Evolutionary conservation across 2,888 invertebrate genomes (phyloP).

Genomic region (Sphaeridia pumilis): DNA sequence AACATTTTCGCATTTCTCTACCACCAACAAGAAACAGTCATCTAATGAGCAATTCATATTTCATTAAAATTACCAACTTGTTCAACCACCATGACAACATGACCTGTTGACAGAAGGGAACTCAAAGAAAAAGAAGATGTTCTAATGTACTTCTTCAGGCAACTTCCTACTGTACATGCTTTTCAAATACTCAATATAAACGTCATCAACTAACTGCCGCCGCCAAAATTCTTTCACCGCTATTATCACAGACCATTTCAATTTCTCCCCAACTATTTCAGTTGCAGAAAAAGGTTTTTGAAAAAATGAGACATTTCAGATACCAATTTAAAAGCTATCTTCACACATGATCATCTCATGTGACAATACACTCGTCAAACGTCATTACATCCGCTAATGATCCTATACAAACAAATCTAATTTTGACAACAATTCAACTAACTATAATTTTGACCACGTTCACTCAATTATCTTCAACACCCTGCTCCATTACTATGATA

Average conservation of each 20-base stretch:
- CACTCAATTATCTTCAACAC: too few relatives aligned
- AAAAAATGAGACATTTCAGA: too few relatives aligned
- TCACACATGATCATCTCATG: too few relatives aligned
- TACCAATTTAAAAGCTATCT: too few relatives aligned
- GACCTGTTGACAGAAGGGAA: slow-evolving; percentile 7
- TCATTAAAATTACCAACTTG: slow-evolving; percentile 25
- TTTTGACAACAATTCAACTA: too few relatives aligned
- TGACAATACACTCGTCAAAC: too few relatives aligned
- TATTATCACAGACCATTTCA: not conserved
- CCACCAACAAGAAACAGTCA: not conserved
- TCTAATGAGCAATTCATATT: slow-evolving; percentile 28
- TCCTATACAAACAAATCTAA: too few relatives aligned
- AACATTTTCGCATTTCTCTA: not conserved
- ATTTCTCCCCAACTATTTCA: too few relatives aligned
- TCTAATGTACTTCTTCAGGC: not conserved
- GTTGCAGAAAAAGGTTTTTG: too few relatives aligned
- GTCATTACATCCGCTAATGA: too few relatives aligned
- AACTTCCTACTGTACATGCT: not conserved
- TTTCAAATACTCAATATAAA: not conserved
- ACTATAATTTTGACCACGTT: too few relatives aligned
- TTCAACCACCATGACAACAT: slow-evolving; percentile 23
- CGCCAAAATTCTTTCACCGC: not conserved
- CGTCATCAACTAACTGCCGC: not conserved
- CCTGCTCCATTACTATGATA: too few relatives aligned
- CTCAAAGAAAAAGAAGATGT: not conserved